Percentiles rank a stretch among this genome's conserved stretches.
phyloP scores from a whole-genome alignment of 2,113 vertebrate species.

The Gasterosteus aculeatus region DNA sequence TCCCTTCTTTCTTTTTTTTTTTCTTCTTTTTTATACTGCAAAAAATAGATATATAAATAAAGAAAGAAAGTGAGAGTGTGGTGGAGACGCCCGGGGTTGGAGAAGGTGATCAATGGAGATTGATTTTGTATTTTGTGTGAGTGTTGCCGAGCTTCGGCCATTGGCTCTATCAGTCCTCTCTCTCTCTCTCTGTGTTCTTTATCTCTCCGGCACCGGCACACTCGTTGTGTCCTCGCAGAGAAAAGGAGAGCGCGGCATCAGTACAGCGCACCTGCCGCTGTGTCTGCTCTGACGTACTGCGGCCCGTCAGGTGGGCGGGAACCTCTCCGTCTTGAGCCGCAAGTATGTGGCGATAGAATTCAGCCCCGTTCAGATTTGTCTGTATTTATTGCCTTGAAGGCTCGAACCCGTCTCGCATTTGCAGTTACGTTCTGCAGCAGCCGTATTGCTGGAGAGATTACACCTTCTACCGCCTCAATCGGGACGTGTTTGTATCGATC shows the following conservation, averaged over 20 bases:
- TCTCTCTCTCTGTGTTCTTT: constrained; percentile 45
- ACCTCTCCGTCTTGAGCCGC: constrained; percentile 18
- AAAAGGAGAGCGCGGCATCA: constrained; percentile 54
- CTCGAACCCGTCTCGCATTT: not conserved
- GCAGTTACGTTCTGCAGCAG: not conserved
- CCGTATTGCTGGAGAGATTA: not conserved
- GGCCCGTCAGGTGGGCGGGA: constrained; percentile 30
- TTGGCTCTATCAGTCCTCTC: constrained; percentile 35
- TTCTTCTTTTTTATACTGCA: constrained; percentile 31
- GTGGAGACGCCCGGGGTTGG: constrained; percentile 30
- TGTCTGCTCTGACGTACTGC: constrained; percentile 50
- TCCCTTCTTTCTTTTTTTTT: constrained; percentile 33
- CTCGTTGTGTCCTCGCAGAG: constrained; percentile 51
- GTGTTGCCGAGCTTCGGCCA: constrained; percentile 40
- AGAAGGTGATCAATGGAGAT: constrained; percentile 68
- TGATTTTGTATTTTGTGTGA: constrained; percentile 57
- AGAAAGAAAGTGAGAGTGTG: constrained; percentile 1
- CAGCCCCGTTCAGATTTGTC: not conserved
- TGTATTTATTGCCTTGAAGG: not conserved
- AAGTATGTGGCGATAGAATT: constrained; percentile 10
- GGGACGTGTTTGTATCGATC: not conserved
- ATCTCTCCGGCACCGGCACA: constrained; percentile 56
- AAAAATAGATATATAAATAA: not conserved
- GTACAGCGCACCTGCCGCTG: constrained; percentile 56
- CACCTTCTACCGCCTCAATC: not conserved